Base-by-base conservation (phyloP, 1,140 invertebrate species). In the Pentalonia nigronervosa region DNA sequence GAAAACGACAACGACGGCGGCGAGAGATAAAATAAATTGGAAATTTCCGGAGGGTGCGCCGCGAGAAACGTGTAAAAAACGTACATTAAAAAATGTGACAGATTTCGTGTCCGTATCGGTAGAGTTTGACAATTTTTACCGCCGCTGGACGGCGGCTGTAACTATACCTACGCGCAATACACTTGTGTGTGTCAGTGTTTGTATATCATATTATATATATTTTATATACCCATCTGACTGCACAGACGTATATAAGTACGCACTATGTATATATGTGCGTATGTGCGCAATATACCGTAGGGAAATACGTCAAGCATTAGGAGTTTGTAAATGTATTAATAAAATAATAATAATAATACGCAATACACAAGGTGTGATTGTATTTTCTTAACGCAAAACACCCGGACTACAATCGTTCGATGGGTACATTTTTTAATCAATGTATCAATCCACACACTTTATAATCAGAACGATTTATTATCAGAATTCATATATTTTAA, bases 11-110 rank as follows among this genome's bases (percentile, higher is more conserved):
- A 87, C 7, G 47, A n/a, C 7, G 45, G 7, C 23, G 30, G 17
- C n/a, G 17, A 88, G 17, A 48, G 86, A 88, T 87, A 47, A 88
- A 48, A 88, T 88, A 88, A 88, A 88, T 88, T 88, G 86, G 86
- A 48, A 48, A 88, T 88, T 88, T 48, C 47, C 45, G 86, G 47
- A 48, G 47, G 25, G 86, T n/a, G n/a, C 86, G 20, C 47, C 47
- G 36, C 21, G 30, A 88, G 36, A 23, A 88, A 88, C 86, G 45
- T 30, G 14, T n/a, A 84, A 84, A 84, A 76, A 84, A 36, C 36
- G 83, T 41, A 11, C 83, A 84, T 41, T 47, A 48, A 87, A 86
- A 88, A 88, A 88, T 48, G 86, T 48, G 45, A 88, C 45, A n/a
- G 86, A 48, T 88, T 48, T 88, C 36, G 21, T 20, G 34, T 34